These are phyloP conservation scores for Solenopsis fugax DNA, from an alignment of 1,140 invertebrate genomes.

Conservation along the genomic window DNA sequence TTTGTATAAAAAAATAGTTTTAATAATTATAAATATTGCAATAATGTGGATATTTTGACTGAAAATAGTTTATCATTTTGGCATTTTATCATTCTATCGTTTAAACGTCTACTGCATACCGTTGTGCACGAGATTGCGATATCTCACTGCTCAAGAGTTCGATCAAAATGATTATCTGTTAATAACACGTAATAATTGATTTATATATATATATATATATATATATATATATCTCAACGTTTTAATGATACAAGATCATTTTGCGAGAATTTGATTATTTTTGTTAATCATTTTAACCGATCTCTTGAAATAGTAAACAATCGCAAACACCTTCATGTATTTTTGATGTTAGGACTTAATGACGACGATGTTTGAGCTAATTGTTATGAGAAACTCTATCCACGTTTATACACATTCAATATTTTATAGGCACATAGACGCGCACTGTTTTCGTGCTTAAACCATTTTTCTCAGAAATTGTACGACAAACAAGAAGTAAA, in stretches of 20 bases:
- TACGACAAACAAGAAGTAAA: background rate
- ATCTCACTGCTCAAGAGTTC: background rate
- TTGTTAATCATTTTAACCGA: background rate
- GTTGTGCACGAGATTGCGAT: background rate
- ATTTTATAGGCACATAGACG: background rate
- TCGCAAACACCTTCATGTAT: background rate
- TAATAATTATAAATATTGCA: background rate
- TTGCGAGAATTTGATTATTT: background rate
- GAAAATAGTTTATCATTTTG: background rate
- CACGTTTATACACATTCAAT: background rate
- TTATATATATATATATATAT: background rate
- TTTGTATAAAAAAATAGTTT: background rate
- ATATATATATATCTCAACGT: background rate
- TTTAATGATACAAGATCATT: background rate
- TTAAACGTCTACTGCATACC: background rate
- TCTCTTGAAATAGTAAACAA: background rate
- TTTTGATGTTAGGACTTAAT: background rate
- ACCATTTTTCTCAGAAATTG: background rate
- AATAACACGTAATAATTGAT: background rate
- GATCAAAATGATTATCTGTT: background rate
- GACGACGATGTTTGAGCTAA: background rate
- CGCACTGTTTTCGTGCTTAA: background rate
- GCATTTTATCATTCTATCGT: background rate
- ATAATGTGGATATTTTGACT: background rate
- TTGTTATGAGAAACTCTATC: constrained; percentile 11